Evolutionary conservation across 2,888 invertebrate genomes (phyloP), one percentile per base, ranked within the genome.

Genomic region (Catocala fraxini): DNA sequence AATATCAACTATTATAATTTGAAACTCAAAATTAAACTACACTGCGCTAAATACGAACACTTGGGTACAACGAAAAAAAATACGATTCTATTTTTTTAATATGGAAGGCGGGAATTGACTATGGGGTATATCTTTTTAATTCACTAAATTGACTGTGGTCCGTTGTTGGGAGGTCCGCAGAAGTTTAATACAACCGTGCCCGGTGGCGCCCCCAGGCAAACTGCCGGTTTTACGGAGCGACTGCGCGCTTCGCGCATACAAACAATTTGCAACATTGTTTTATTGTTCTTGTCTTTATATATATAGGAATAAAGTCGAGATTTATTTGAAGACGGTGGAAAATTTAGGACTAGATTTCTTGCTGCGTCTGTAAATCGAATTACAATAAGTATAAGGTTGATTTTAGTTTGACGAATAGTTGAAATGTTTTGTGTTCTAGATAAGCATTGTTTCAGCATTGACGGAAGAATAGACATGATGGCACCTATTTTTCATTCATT

Each of bases 191-290:
- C 89, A 83, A 84, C 88, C 81, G 82, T 75, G 86, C 85, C 58
- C 84, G 84, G 89, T 88, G 90, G 90, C 90, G 92, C 89, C 92
- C 83, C 86, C 83, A 81, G 85, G 82, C 82, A 77, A 80, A 93
- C 93, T 92, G 89, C 71, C 82, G 82, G 84, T 67, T 52, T 66
- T 51, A 64, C 63, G 70, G 52, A 72, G 90, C 91, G 92, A 81
- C 90, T 92, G 92, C 92, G 92, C 91, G 86, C 63, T 73, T 73
- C 74, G 78, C 77, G 65, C 80, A 80, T 77, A 79, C 80, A 79
- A 71, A 79, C 70, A 81, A 73, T 41, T 67, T 56, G 39, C 66
- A 60, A 59, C 70, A 71, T 54, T 64, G 63, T 66, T 72, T 69
- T 64, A 60, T 65, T 62, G 72, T 70, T 74, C 70, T 74, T 53